Evolutionary conservation across 2,113 vertebrate species (phyloP).

Genomic region (Neomonachus schauinslandi): DNA sequence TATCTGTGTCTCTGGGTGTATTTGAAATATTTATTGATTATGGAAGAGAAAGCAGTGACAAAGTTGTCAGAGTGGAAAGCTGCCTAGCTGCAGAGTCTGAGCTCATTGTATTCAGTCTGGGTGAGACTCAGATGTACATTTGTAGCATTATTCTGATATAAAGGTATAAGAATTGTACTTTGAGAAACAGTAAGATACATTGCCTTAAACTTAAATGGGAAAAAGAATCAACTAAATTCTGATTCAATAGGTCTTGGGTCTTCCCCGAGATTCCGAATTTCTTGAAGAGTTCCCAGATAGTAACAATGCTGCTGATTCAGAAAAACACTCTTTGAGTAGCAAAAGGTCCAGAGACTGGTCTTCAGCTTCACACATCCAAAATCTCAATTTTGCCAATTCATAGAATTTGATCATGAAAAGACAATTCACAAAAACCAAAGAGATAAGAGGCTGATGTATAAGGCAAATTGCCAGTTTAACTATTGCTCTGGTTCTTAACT

Average conservation of each 20-base stretch:
- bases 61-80: not conserved
- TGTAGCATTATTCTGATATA: not conserved
- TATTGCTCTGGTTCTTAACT: not conserved
- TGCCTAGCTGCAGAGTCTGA: not conserved
- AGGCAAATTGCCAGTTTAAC: not conserved
- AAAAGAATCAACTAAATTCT: not conserved
- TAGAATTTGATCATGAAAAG: conserved; percentile 5
- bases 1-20: not conserved
- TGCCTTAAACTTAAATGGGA: not conserved
- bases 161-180: not conserved
- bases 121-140: not conserved
- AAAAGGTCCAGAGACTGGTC: not conserved
- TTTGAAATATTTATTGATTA: not conserved
- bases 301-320: not conserved
- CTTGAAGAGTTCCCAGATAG: not conserved
- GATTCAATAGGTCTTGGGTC: not conserved
- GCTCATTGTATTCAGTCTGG: not conserved
- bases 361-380: not conserved
- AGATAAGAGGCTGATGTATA: not conserved
- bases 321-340: not conserved
- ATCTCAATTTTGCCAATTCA: not conserved
- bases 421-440: not conserved
- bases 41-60: not conserved
- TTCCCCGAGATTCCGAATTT: not conserved
- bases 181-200: not conserved